phyloP scores from a whole-genome alignment of 2,888 invertebrate species.

The Arrhopalites spinosus region DNA sequence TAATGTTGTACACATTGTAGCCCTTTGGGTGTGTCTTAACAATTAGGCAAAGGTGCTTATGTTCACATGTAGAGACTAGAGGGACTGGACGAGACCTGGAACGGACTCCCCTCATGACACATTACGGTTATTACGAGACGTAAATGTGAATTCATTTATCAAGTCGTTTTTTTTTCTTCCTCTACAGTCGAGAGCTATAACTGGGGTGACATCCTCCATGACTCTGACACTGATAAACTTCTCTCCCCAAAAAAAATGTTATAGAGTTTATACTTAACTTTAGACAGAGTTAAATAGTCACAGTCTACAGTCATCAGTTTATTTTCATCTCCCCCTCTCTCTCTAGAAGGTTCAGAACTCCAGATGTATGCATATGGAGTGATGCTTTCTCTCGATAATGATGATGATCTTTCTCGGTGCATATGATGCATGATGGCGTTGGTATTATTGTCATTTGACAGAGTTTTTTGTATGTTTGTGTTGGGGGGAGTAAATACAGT shows the following conservation, averaged over 20 bases:
- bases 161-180: slow-evolving; percentile 10
- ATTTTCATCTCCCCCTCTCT: no score
- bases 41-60: slow-evolving; percentile 35
- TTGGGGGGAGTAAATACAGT: no score
- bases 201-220: slow-evolving; percentile 29
- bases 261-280: no score
- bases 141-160: slow-evolving; percentile 38
- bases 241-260: background rate
- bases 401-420: no score
- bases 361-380: no score
- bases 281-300: no score
- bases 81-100: slow-evolving; percentile 2
- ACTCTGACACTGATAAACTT: slow-evolving; percentile 31
- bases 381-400: no score
- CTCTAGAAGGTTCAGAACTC: no score
- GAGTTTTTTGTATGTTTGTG: no score
- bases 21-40: slow-evolving; percentile 37
- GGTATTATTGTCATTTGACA: no score
- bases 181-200: background rate
- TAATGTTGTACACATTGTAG: slow-evolving; percentile 7
- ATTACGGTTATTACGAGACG: slow-evolving; percentile 35
- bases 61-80: slow-evolving; percentile 9
- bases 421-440: no score
- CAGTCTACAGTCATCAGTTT: no score
- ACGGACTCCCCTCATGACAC: slow-evolving; percentile 35